phyloP scores from a whole-genome alignment of 2,888 invertebrate species.

The Philaethria dido region DNA sequence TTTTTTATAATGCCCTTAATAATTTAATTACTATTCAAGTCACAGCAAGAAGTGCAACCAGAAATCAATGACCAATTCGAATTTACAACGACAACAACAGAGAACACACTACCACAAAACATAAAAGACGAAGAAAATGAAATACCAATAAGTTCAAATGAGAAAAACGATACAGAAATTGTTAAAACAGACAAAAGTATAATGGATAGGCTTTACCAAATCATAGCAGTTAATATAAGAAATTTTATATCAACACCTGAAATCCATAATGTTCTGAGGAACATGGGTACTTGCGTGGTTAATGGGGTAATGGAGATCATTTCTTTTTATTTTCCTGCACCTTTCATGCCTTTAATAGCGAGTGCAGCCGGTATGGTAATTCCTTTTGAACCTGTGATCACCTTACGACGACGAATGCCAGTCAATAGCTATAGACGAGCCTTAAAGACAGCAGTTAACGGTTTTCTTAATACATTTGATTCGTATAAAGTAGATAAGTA shows the following conservation, averaged over 20 bases:
- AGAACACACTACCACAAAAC: conserved; percentile 14
- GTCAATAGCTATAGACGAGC: conserved; percentile 73
- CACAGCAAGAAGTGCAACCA: conserved; percentile 56
- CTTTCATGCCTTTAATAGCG: conserved; percentile 71
- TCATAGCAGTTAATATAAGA: conserved; percentile 53
- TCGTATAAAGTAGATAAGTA: conserved; percentile 61
- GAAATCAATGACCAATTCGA: conserved; percentile 63
- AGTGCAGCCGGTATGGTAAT: conserved; percentile 71
- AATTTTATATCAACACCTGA: conserved; percentile 58
- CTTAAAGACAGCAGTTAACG: conserved; percentile 63
- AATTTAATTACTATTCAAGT: background rate
- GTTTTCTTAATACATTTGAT: conserved; percentile 70
- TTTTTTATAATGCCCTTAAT: background rate
- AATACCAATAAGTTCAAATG: conserved; percentile 26
- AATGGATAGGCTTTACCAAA: conserved; percentile 48
- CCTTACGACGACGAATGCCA: conserved; percentile 68
- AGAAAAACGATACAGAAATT: conserved; percentile 22
- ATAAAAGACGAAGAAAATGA: conserved; percentile 34
- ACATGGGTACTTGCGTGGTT: conserved; percentile 70
- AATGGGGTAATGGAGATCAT: conserved; percentile 74
- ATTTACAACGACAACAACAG: conserved; percentile 33
- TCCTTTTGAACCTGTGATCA: conserved; percentile 74
- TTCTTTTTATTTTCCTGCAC: conserved; percentile 68
- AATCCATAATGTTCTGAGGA: conserved; percentile 62
- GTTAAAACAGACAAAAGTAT: conserved; percentile 20